Base-by-base conservation (phyloP, 2,888 invertebrate species). In the Actias luna region DNA sequence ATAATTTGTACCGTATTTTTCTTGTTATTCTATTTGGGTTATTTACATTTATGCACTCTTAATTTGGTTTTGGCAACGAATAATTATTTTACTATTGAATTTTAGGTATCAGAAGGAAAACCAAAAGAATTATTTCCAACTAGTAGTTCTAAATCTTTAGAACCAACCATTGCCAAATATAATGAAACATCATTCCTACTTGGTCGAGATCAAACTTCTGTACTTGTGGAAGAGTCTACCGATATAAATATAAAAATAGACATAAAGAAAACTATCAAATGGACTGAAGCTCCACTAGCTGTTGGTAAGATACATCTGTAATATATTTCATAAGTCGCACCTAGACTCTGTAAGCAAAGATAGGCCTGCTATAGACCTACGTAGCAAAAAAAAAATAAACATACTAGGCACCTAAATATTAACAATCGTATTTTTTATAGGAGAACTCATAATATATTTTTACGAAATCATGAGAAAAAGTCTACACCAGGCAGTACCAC, bases 41-140 rank as follows among this genome's bases (percentile, higher is more conserved):
- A n/a, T n/a, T n/a, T n/a, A n/a, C n/a, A 5, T 7, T 42, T 7
- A 8, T 42, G n/a, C 5, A 42, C 7, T 10, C 22, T 1, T 22
- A 22, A 46, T 22, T 46, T 46, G 10, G 12, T 46, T 18, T 10
- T 22, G 10, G 25, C 12, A 50, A 4, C 12, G 4, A 50, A 25
- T 50, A 25, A 50, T 12, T 50, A 0, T 10, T 50, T 10, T 22
- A 42, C 7, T 42, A 18, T 50, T 50, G 25, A 50, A 18, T 76
- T 80, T 29, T 71, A 92, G 92, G 79, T 90, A 10, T 86, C 92
- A 57, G 83, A 91, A 73, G 96, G 96, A 0, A 94, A 95, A 74
- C 94, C 95, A 62, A 95, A 95, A 77, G 97, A 98, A 78, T 89
- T 99, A 58, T 98, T 98, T 83, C 97, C 97, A 0, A 97, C 96